phyloP scores from a whole-genome alignment of 2,888 invertebrate species.

The Ectemnius lituratus region DNA sequence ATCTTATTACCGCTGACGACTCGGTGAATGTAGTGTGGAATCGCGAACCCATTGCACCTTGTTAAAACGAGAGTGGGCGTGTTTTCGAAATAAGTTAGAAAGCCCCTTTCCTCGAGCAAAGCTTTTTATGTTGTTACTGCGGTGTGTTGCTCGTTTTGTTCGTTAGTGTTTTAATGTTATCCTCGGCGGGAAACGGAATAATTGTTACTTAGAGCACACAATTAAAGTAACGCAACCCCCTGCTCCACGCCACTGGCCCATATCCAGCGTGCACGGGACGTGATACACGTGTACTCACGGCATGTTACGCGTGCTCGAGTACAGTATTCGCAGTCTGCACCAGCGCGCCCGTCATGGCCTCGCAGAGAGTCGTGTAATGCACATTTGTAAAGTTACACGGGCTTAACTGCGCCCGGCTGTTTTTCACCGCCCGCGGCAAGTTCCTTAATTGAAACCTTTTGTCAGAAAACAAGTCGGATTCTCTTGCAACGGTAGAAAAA shows the following conservation, averaged over 20 bases:
- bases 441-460: constrained; percentile 61
- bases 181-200: neutral
- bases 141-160: too few species aligned
- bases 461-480: constrained; percentile 54
- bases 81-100: too few species aligned
- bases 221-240: constrained; percentile 50
- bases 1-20: constrained; percentile 14
- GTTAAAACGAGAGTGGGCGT: too few species aligned
- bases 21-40: constrained; percentile 22
- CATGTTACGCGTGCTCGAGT: constrained; percentile 65
- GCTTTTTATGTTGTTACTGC: too few species aligned
- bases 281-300: constrained; percentile 62
- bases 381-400: constrained; percentile 57
- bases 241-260: constrained; percentile 59
- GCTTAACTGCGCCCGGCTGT: constrained; percentile 39
- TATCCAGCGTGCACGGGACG: constrained; percentile 55
- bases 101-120: too few species aligned
- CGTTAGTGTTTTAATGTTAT: neutral
- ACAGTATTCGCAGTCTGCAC: constrained; percentile 55
- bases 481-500: constrained; percentile 23
- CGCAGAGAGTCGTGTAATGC: constrained; percentile 52
- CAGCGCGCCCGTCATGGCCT: constrained; percentile 52
- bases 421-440: constrained; percentile 47
- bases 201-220: neutral
- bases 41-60: neutral